A percentile compares a stretch with the other conserved stretches of the same genome.
Evolutionary conservation across 1,140 invertebrate species (phyloP).

Genomic region (Portunus trituberculatus): DNA sequence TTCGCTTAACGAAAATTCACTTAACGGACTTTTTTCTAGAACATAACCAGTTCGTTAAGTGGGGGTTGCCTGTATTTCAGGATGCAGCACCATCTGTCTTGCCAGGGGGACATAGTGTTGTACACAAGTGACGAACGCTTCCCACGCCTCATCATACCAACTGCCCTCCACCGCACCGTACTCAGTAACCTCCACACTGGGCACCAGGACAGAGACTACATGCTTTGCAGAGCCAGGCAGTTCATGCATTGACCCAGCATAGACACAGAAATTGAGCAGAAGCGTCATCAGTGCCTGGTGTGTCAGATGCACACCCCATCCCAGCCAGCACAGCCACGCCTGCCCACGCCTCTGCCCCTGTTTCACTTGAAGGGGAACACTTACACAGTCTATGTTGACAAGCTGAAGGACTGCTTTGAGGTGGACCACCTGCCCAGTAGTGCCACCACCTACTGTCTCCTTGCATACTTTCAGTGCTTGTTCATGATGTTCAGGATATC

Average conservation of each 20-base stretch:
- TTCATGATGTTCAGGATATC: not conserved
- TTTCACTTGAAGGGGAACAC: not conserved
- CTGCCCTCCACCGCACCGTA: no score
- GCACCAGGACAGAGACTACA: no score
- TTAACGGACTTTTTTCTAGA: no score
- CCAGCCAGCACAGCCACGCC: not conserved
- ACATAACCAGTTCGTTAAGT: no score
- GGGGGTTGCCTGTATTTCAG: no score
- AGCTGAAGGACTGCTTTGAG: not conserved
- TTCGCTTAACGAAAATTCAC: no score
- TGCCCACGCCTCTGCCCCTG: not conserved
- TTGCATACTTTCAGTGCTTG: not conserved
- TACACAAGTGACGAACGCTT: no score
- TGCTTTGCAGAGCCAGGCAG: no score
- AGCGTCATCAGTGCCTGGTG: not conserved
- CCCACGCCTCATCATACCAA: no score
- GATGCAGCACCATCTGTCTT: no score
- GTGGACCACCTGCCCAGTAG: not conserved
- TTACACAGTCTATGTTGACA: not conserved
- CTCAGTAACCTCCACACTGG: no score
- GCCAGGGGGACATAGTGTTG: no score
- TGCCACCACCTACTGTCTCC: not conserved
- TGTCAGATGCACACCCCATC: not conserved
- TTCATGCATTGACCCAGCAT: not conserved
- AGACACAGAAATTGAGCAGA: not conserved